These are phyloP conservation scores for Phallusia fumigata DNA, from an alignment of 23 tunicate species.

Conservation along the genomic window DNA sequence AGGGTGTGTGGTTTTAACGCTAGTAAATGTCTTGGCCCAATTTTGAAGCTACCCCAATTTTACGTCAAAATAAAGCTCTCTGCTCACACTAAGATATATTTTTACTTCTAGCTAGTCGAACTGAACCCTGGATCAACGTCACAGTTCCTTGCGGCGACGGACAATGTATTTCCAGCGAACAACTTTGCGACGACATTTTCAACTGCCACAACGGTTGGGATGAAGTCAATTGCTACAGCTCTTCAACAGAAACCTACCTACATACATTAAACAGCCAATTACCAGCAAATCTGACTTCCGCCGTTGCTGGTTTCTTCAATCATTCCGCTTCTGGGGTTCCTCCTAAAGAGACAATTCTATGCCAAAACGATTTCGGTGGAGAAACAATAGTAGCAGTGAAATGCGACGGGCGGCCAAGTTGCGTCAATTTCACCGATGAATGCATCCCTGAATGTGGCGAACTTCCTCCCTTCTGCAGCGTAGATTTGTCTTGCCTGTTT, in stretches of 20 bases:
- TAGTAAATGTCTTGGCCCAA: no score
- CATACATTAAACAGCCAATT: not conserved
- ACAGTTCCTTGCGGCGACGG: slow-evolving; percentile 63
- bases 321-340: not conserved
- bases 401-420: slow-evolving; percentile 59
- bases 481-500: slow-evolving; percentile 31
- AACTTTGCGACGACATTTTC: slow-evolving; percentile 33
- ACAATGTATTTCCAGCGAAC: slow-evolving; percentile 18
- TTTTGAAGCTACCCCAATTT: no score
- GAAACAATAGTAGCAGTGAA: slow-evolving; percentile 11
- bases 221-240: slow-evolving; percentile 44
- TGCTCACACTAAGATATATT: no score
- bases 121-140: not conserved
- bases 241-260: not conserved
- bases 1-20: no score
- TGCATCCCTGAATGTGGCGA: slow-evolving; percentile 32
- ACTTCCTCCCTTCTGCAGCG: slow-evolving; percentile 40
- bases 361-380: not conserved
- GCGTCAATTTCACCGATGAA: slow-evolving; percentile 55
- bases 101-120: no score
- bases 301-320: slow-evolving; percentile 4
- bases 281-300: not conserved
- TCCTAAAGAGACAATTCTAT: not conserved
- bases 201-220: slow-evolving; percentile 62
- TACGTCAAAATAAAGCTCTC: no score